These are phyloP conservation scores for Rugalucina vietnamica DNA, from an alignment of 2,888 invertebrate genomes.

Conservation along the genomic window DNA sequence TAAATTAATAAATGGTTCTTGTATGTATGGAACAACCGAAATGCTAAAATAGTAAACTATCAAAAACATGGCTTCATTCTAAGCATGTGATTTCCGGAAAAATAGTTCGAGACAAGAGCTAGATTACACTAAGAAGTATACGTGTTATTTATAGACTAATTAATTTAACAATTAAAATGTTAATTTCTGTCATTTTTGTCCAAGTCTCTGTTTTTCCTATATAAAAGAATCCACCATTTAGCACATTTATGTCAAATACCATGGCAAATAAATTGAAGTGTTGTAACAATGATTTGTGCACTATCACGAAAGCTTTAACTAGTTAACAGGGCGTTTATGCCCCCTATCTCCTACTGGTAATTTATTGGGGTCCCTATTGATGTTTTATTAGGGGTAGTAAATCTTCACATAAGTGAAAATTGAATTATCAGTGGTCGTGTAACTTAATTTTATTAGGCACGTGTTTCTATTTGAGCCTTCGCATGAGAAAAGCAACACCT, in stretches of 20 bases:
- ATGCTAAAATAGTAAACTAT: too few species aligned
- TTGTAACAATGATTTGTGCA: background rate
- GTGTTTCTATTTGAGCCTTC: background rate
- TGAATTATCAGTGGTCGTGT: background rate
- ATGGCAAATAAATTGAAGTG: background rate
- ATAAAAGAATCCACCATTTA: background rate
- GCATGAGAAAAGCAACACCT: too few species aligned
- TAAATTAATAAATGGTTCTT: too few species aligned
- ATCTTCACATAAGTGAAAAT: constrained; percentile 2
- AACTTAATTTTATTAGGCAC: background rate
- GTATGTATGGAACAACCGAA: too few species aligned
- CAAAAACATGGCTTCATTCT: too few species aligned
- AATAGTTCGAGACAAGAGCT: too few species aligned
- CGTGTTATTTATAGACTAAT: too few species aligned
- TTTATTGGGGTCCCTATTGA: constrained; percentile 5
- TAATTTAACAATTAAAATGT: too few species aligned
- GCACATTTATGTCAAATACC: background rate
- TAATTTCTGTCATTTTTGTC: too few species aligned
- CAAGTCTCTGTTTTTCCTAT: too few species aligned
- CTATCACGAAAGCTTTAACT: background rate
- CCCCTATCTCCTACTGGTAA: background rate
- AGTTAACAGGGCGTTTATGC: constrained; percentile 5
- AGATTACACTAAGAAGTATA: too few species aligned
- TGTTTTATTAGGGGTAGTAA: constrained; percentile 2
- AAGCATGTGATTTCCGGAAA: too few species aligned